Percentiles rank a stretch among this genome's conserved stretches.
Evolutionary conservation across 2,113 vertebrate species (phyloP).

Genomic region (Tachysurus vachellii): DNA sequence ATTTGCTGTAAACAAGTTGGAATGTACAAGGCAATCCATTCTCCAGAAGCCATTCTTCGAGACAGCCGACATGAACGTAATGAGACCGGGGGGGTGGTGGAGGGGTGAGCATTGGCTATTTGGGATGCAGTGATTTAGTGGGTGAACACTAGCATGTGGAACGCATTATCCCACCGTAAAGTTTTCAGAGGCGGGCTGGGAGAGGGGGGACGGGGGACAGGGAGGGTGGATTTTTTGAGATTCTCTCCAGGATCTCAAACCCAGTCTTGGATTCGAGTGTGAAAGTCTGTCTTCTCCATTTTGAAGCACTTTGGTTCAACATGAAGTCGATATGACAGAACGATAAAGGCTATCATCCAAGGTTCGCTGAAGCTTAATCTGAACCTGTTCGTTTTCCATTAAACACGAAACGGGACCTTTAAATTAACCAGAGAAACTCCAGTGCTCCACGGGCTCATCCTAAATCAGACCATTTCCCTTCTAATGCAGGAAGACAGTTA

Average conservation of each 20-base stretch:
- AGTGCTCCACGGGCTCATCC: constrained; percentile 62
- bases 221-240: constrained; percentile 11
- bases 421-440: constrained; percentile 30
- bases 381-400: constrained; percentile 34
- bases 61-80: constrained; percentile 52
- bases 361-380: constrained; percentile 12
- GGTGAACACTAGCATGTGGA: constrained; percentile 59
- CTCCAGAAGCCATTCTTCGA: constrained; percentile 43
- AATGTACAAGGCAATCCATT: constrained; percentile 46
- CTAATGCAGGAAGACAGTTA: constrained; percentile 69
- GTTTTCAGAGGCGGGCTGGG: constrained; percentile 40
- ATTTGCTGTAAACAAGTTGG: constrained; percentile 16
- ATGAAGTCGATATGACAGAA: constrained; percentile 32
- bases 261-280: constrained; percentile 36
- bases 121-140: constrained; percentile 53
- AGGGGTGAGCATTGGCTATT: constrained; percentile 49
- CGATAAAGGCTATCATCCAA: constrained; percentile 39
- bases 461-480: constrained; percentile 71
- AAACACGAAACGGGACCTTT: constrained; percentile 2
- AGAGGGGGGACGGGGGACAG: background rate
- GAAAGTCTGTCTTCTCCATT: constrained; percentile 43
- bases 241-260: constrained; percentile 40
- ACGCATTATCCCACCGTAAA: constrained; percentile 57
- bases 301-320: constrained; percentile 13
- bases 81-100: constrained; percentile 41